Conservation (phyloP, 1,140 invertebrate species). For the Himalopsyche phryganea region DNA sequence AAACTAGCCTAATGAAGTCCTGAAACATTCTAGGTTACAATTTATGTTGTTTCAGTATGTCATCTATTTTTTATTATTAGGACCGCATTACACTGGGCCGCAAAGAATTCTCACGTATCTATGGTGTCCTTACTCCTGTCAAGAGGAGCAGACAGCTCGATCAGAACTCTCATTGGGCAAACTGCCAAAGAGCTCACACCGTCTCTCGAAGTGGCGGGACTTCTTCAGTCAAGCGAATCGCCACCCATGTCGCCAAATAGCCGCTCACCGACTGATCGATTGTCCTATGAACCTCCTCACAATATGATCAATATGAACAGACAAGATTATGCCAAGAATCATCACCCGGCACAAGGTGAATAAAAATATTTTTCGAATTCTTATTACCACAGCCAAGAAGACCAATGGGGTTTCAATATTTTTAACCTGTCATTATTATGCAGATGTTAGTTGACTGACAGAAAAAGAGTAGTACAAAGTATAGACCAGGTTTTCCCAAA, state of each 20-base stretch:
- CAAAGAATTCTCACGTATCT: conserved; percentile 13
- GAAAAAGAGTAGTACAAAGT: too few relatives aligned
- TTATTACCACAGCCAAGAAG: too few relatives aligned
- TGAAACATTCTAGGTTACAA: too few relatives aligned
- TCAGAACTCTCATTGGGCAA: conserved; percentile 15
- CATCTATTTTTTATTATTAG: conserved; percentile 2
- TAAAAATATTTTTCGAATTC: too few relatives aligned
- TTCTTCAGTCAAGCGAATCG: conserved; percentile 19
- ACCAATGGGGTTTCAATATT: too few relatives aligned
- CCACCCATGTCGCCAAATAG: conserved; percentile 11
- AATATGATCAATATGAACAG: conserved; percentile 20
- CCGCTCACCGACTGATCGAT: conserved; percentile 12
- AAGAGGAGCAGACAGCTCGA: conserved; percentile 16
- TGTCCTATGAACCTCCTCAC: conserved; percentile 20
- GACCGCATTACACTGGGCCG: conserved; percentile 27
- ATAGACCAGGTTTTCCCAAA: too few relatives aligned
- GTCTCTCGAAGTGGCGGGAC: conserved; percentile 17
- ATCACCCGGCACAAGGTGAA: conserved; percentile 17
- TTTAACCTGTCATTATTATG: too few relatives aligned
- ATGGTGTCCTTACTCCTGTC: conserved; percentile 27
- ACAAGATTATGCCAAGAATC: conserved; percentile 12
- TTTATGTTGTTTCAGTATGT: too few relatives aligned
- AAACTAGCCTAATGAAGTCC: too few relatives aligned
- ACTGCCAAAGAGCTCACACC: conserved; percentile 14
- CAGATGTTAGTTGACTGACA: too few relatives aligned